Percentiles rank a stretch among this genome's conserved stretches.
Conservation (phyloP, 2,888 invertebrate species). For the Blastobasis adustella region DNA sequence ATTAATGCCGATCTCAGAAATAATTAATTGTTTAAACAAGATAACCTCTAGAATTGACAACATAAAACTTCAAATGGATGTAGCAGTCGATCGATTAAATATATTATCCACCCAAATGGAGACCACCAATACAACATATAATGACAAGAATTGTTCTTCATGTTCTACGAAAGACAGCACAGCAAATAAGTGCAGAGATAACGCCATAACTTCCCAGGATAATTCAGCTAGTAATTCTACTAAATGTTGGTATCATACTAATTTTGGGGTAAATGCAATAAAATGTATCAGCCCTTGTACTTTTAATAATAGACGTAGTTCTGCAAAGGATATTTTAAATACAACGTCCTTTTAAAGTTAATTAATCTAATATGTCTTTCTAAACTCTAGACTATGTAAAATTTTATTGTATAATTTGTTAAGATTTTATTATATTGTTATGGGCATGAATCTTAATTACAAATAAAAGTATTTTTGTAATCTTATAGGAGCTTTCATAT, state of each 20-base stretch:
- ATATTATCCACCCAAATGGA: too few relatives aligned
- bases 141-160: neutral
- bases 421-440: too few relatives aligned
- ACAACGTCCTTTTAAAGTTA: neutral
- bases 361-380: too few relatives aligned
- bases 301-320: neutral
- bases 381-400: too few relatives aligned
- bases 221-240: too few relatives aligned
- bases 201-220: too few relatives aligned
- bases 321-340: neutral
- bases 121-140: too few relatives aligned
- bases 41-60: neutral
- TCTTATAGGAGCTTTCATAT: too few relatives aligned
- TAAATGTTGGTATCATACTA: slow-evolving; percentile 2
- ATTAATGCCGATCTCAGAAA: neutral
- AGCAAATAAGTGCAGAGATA: neutral
- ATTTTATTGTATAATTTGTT: too few relatives aligned
- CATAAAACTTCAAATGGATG: neutral
- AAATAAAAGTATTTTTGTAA: too few relatives aligned
- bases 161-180: neutral
- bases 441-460: too few relatives aligned
- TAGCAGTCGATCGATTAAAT: too few relatives aligned
- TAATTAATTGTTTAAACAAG: neutral
- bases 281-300: slow-evolving; percentile 1
- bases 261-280: neutral